phyloP scores from a whole-genome alignment of 2,113 vertebrate species.

The Maylandia zebra region DNA sequence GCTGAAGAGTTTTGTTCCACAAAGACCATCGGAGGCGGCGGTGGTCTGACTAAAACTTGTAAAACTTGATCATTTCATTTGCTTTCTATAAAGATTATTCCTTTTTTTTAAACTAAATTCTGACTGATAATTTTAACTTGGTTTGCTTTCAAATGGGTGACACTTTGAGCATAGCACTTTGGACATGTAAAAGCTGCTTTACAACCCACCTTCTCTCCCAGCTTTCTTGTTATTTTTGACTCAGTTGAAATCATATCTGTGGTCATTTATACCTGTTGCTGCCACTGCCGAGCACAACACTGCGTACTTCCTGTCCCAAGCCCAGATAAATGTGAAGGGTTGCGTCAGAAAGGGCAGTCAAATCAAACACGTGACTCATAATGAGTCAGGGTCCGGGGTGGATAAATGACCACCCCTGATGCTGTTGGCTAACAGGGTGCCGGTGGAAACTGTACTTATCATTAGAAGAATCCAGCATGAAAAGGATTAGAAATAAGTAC shows the following conservation, averaged over 20 bases:
- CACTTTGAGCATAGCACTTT: not conserved
- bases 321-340: not conserved
- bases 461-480: not conserved
- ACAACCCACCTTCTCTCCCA: not conserved
- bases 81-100: fast-evolving
- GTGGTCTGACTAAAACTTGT: not conserved
- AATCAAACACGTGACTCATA: not conserved
- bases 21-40: not conserved
- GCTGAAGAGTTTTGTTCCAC: conserved; percentile 28
- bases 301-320: not conserved
- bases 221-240: not conserved
- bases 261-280: not conserved
- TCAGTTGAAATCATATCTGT: not conserved
- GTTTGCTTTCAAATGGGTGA: not conserved
- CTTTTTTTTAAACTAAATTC: fast-evolving
- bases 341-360: fast-evolving
- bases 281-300: not conserved
- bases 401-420: not conserved
- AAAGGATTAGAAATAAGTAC: not conserved
- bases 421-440: too few relatives aligned
- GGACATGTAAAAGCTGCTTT: not conserved
- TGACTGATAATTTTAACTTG: not conserved
- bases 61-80: not conserved
- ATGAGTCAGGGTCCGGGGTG: fast-evolving
- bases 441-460: not conserved